These are phyloP conservation scores for Amyelois transitella DNA, from an alignment of 1,140 invertebrate genomes.

Conservation along the genomic window DNA sequence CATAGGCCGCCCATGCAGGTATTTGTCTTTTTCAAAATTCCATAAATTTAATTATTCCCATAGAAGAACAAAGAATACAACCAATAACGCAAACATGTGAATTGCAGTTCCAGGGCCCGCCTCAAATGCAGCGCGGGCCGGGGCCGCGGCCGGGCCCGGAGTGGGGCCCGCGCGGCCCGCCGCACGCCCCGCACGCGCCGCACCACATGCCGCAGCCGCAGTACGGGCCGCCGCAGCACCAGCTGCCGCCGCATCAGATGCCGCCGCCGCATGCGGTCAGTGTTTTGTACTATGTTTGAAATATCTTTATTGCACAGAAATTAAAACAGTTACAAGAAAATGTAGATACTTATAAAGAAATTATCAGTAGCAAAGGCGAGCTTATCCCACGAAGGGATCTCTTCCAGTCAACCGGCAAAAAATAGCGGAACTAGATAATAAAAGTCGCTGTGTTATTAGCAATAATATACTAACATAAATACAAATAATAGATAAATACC, in stretches of 20 bases:
- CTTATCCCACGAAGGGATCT: too few relatives aligned
- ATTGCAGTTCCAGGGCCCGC: conserved; percentile 77
- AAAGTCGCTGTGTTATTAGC: too few relatives aligned
- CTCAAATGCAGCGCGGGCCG: conserved; percentile 83
- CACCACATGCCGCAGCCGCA: conserved; percentile 61
- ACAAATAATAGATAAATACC: too few relatives aligned
- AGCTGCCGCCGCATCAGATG: conserved; percentile 56
- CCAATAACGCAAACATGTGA: too few relatives aligned
- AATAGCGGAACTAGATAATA: too few relatives aligned
- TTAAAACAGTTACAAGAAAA: too few relatives aligned
- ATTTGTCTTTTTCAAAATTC: background rate
- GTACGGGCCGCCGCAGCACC: conserved; percentile 70
- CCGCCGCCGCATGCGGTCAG: conserved; percentile 54
- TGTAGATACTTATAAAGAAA: too few relatives aligned
- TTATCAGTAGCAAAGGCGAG: too few relatives aligned
- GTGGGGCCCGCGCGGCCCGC: conserved; percentile 76
- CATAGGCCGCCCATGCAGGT: conserved; percentile 83
- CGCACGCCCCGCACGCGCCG: conserved; percentile 50
- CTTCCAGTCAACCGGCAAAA: too few relatives aligned
- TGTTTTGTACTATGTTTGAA: too few relatives aligned
- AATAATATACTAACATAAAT: too few relatives aligned
- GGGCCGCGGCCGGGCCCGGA: conserved; percentile 34
- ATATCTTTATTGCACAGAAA: too few relatives aligned
- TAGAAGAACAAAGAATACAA: background rate
- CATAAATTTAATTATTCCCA: background rate